phyloP scores from a whole-genome alignment of 2,797 vertebrate genomes.

The Chromobotia macracanthus region DNA sequence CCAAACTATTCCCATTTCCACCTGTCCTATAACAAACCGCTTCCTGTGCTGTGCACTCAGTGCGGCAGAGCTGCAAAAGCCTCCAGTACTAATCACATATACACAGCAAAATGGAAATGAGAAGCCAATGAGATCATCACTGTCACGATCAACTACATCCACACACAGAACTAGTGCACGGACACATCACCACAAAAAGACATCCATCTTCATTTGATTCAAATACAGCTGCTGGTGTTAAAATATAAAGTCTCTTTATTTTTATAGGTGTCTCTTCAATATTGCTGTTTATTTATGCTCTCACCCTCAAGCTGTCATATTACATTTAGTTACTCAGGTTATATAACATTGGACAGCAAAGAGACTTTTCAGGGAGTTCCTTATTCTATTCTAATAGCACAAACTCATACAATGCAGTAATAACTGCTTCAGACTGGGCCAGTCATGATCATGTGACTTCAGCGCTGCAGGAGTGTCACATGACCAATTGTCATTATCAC shows the following conservation, averaged over 20 bases:
- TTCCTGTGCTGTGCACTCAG: conserved; percentile 59
- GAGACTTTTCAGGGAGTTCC: not conserved
- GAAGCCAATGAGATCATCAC: conserved; percentile 77
- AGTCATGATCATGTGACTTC: conserved; percentile 21
- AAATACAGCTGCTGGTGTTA: too few relatives aligned
- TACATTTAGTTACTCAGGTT: not conserved
- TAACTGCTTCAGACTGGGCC: not conserved
- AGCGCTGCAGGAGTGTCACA: not conserved
- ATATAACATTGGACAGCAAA: not conserved
- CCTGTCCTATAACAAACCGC: conserved; percentile 48
- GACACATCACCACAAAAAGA: conserved; percentile 83
- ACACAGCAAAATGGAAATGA: conserved; percentile 74
- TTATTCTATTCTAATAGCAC: not conserved
- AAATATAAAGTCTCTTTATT: too few relatives aligned
- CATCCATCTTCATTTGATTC: conserved; percentile 67
- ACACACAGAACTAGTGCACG: conserved; percentile 80
- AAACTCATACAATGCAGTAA: not conserved
- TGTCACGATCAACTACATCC: conserved; percentile 81
- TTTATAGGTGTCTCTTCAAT: too few relatives aligned
- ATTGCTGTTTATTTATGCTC: too few relatives aligned
- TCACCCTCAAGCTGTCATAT: not conserved
- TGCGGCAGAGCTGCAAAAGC: conserved; percentile 35
- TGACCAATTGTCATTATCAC: too few relatives aligned
- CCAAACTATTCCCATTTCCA: conserved; percentile 38
- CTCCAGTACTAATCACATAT: conserved; percentile 61